Evolutionary conservation across 2,797 vertebrate species (phyloP).

Genomic region (Poeciliopsis gracilis): DNA sequence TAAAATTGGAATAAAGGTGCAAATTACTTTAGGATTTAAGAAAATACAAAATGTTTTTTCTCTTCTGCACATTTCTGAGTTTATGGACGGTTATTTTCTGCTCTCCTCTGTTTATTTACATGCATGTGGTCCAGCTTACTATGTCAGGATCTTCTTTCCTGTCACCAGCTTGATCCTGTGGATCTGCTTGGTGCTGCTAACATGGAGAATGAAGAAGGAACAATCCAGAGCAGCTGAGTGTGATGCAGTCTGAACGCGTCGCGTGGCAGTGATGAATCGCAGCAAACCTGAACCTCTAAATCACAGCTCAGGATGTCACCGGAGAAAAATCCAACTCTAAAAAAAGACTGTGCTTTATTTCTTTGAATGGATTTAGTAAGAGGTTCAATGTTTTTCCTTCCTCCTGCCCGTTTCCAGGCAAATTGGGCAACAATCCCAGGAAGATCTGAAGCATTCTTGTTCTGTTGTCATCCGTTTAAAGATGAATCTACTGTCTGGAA

Average conservation of each 20-base stretch:
- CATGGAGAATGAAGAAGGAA: conserved; percentile 58
- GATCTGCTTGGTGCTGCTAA: conserved; percentile 33
- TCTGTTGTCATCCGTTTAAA: too few species aligned
- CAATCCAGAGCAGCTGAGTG: conserved; percentile 52
- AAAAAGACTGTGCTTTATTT: background rate
- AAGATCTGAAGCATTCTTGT: too few species aligned
- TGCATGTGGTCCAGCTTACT: conserved; percentile 41
- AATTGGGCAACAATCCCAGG: too few species aligned
- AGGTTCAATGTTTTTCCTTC: background rate
- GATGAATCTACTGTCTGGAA: too few species aligned
- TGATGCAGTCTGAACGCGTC: conserved; percentile 15
- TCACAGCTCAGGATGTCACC: conserved; percentile 12
- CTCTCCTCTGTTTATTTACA: conserved; percentile 6
- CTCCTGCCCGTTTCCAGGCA: too few species aligned
- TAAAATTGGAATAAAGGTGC: too few species aligned
- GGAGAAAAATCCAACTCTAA: background rate
- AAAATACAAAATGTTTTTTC: background rate
- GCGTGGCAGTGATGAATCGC: conserved; percentile 56
- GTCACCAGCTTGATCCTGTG: conserved; percentile 43
- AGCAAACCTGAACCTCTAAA: conserved; percentile 48
- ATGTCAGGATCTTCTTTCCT: conserved; percentile 48
- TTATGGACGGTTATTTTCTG: background rate
- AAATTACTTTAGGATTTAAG: background rate
- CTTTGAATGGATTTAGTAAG: background rate
- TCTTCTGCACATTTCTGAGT: background rate